Base-by-base conservation (phyloP, 2,113 vertebrate genomes). In the Semicossyphus pulcher region DNA sequence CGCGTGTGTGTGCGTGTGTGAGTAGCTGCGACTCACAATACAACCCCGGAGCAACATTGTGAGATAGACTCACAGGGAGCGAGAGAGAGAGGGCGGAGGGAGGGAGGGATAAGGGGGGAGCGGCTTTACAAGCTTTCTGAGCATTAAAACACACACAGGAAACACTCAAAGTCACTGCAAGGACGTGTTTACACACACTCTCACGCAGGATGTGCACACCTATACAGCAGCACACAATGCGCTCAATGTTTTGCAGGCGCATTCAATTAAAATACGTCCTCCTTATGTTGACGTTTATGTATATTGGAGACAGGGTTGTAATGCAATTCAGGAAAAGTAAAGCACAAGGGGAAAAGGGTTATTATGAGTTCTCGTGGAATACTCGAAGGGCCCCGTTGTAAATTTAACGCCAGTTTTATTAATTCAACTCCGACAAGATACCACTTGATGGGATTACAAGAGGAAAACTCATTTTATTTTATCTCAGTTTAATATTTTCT, bases 21-120 rank as follows among this genome's bases (percentile, higher is more conserved):
- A 32, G 21, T 59, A 72, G 36, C 37, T 62, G 26, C 65, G 65
- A 29, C 54, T 72, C 70, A 72, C 49, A 72, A 45, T 63, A 49
- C 49, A 66, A 41, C 71, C 76, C 81, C 69, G 64, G 28, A 69
- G 84, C 69, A 45, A 56, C 15, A 72, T 11, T 53, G 44, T 60
- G 62, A 51, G 53, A 65, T 51, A 54, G 32, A 60, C 31, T 49
- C 52, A 25, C 37, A 71, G 65, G n/a, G n/a, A 71, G 10, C 44
- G 28, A 12, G 37, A 64, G 53, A 62, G 41, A 15, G 16, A 37
- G 61, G 39, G 20, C 18, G 31, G 25, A 20, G 10, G 9, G 20
- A 18, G 20, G n/a, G 25, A 20, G 52, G 18, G 2, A 4, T 20
- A n/a, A n/a, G n/a, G n/a, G n/a, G 12, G 32, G 31, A 29, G 28